These are phyloP conservation scores for Heteractis magnifica DNA, from an alignment of 92 coral and sea anemone genomes.

Conservation along the genomic window DNA sequence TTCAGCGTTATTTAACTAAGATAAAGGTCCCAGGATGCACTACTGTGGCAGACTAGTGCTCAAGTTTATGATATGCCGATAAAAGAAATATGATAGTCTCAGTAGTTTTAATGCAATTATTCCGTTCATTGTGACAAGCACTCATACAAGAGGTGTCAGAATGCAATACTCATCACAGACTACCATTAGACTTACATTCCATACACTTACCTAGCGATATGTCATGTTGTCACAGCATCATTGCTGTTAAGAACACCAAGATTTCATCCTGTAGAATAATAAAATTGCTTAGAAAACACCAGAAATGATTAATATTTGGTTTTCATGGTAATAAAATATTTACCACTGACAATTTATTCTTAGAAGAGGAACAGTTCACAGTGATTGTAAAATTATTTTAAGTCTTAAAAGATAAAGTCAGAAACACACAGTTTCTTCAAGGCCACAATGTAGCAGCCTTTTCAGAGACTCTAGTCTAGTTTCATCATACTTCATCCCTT, in stretches of 20 bases:
- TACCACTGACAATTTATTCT: too few species aligned
- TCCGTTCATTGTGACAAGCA: slow-evolving; percentile 78
- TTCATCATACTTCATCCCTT: slow-evolving; percentile 55
- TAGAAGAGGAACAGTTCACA: too few species aligned
- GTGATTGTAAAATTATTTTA: too few species aligned
- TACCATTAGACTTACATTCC: background rate
- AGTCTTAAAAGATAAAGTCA: slow-evolving; percentile 32
- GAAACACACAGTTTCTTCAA: slow-evolving; percentile 44
- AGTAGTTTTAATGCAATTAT: slow-evolving; percentile 24
- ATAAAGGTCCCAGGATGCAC: too few species aligned
- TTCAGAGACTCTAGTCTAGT: slow-evolving; percentile 94
- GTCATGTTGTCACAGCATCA: too few species aligned
- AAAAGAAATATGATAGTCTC: slow-evolving; percentile 19
- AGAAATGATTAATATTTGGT: too few species aligned
- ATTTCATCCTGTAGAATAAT: too few species aligned
- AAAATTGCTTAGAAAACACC: too few species aligned
- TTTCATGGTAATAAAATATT: too few species aligned
- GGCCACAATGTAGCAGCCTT: slow-evolving; percentile 21
- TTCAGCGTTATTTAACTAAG: too few species aligned
- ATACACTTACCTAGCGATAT: background rate
- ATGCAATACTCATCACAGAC: slow-evolving; percentile 65
- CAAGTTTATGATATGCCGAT: background rate
- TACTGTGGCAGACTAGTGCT: too few species aligned
- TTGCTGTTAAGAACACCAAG: too few species aligned
- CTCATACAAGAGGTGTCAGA: slow-evolving; percentile 99